phyloP scores from a whole-genome alignment of 2,888 invertebrate species.

The Drosophila merina region DNA sequence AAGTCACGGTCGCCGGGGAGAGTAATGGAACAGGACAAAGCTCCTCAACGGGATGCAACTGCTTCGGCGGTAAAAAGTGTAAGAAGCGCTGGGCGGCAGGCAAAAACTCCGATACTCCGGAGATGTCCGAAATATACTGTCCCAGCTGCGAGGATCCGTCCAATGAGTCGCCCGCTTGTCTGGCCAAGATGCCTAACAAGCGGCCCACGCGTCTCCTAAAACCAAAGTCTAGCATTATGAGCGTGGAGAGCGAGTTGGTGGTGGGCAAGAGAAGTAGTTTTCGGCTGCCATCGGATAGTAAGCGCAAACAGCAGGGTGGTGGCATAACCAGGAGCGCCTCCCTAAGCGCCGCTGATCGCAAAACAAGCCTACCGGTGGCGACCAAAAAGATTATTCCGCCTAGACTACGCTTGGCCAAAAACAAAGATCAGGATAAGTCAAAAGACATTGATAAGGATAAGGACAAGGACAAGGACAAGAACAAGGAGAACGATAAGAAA shows the following conservation, averaged over 20 bases:
- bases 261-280: conserved; percentile 71
- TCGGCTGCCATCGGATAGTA: conserved; percentile 55
- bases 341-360: conserved; percentile 70
- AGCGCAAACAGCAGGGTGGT: conserved; percentile 43
- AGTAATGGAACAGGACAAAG: conserved; percentile 11
- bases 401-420: conserved; percentile 55
- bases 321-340: conserved; percentile 74
- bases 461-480: conserved; percentile 55
- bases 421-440: conserved; percentile 61
- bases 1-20: conserved; percentile 59
- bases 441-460: conserved; percentile 60
- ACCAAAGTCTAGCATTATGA: conserved; percentile 81
- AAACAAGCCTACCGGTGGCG: conserved; percentile 55
- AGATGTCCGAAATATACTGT: conserved; percentile 87
- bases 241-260: conserved; percentile 83
- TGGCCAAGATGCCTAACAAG: conserved; percentile 83
- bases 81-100: conserved; percentile 81
- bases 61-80: conserved; percentile 81
- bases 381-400: conserved; percentile 41
- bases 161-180: conserved; percentile 85
- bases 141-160: conserved; percentile 83
- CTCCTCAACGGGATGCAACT: conserved; percentile 82
- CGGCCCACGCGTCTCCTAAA: conserved; percentile 71
- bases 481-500: conserved; percentile 67
- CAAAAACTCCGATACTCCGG: conserved; percentile 78